These are phyloP conservation scores for Alitta virens DNA, from an alignment of 2,888 invertebrate species.

Conservation along the genomic window DNA sequence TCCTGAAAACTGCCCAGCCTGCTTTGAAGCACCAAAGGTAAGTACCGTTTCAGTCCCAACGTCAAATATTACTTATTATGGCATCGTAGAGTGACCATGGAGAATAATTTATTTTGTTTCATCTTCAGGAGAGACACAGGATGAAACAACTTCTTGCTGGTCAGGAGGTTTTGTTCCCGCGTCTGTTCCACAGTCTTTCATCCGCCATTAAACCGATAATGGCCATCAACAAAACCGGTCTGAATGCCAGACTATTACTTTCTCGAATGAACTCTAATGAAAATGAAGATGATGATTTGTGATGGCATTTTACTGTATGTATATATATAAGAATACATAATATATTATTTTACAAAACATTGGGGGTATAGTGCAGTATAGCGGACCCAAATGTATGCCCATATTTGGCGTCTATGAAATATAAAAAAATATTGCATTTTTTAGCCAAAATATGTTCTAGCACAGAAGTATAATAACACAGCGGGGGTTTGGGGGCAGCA, in stretches of 20 bases:
- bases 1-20: constrained; percentile 64
- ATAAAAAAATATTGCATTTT: too few species aligned
- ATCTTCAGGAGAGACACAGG: constrained; percentile 62
- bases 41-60: constrained; percentile 19
- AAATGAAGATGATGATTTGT: constrained; percentile 4
- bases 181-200: constrained; percentile 72
- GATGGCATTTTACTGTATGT: background rate
- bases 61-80: background rate
- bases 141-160: constrained; percentile 70
- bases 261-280: background rate
- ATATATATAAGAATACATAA: too few species aligned
- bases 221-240: constrained; percentile 54
- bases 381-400: too few species aligned
- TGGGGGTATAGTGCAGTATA: too few species aligned
- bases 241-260: constrained; percentile 26
- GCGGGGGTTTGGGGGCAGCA: too few species aligned
- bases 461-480: too few species aligned
- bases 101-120: background rate
- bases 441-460: too few species aligned
- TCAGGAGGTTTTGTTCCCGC: constrained; percentile 76
- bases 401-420: too few species aligned
- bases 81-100: background rate
- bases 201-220: constrained; percentile 77
- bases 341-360: too few species aligned
- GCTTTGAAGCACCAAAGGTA: constrained; percentile 61